These are phyloP conservation scores for Ciconia maguari DNA, from an alignment of 2,113 vertebrate species.

Conservation along the genomic window DNA sequence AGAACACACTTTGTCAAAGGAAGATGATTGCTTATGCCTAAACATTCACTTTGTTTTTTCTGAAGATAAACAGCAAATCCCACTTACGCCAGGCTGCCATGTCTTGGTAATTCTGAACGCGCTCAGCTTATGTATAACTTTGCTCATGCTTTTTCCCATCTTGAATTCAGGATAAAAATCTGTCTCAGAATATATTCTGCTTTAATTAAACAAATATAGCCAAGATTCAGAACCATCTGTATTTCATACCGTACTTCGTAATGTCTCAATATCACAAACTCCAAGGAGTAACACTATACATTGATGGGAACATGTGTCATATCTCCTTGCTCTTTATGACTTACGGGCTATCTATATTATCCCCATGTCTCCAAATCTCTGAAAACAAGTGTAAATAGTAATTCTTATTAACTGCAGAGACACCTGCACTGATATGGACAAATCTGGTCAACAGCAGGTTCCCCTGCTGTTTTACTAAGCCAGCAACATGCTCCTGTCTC, in stretches of 20 bases:
- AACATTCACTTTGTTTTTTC: background rate
- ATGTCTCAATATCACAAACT: constrained; percentile 41
- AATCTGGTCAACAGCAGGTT: constrained; percentile 76
- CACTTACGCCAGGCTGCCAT: background rate
- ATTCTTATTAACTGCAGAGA: constrained; percentile 72
- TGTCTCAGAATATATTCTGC: constrained; percentile 44
- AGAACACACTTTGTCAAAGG: background rate
- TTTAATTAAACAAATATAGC: constrained; percentile 68
- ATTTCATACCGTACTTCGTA: background rate
- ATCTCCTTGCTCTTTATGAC: constrained; percentile 63
- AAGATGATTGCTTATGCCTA: background rate
- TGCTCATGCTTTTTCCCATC: constrained; percentile 17
- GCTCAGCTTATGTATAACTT: background rate
- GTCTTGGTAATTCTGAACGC: constrained; percentile 23
- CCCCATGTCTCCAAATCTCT: constrained; percentile 52
- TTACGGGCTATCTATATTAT: constrained; percentile 52
- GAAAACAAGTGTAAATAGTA: constrained; percentile 72
- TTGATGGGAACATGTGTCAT: constrained; percentile 49
- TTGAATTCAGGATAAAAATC: constrained; percentile 34
- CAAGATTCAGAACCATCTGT: constrained; percentile 39
- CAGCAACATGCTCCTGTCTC: constrained; percentile 64
- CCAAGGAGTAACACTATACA: constrained; percentile 55
- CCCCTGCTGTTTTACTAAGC: constrained; percentile 76
- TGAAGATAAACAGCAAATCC: background rate
- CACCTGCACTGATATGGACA: constrained; percentile 71